Conservation (phyloP, 1,140 invertebrate genomes). For the Diabrotica virgifera region DNA sequence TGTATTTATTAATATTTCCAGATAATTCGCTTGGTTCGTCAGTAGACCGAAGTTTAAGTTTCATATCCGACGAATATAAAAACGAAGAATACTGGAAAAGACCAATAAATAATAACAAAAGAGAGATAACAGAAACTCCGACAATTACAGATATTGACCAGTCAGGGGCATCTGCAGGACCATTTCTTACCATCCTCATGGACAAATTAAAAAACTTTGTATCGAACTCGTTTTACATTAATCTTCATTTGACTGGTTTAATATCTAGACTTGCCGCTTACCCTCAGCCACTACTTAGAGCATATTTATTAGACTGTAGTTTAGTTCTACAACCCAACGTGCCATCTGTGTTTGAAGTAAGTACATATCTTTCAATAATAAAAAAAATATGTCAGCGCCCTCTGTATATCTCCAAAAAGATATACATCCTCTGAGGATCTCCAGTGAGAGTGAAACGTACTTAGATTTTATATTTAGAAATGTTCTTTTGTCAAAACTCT, state of each 20-base stretch:
- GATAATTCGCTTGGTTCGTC: slow-evolving; percentile 60
- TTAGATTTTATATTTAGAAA: too few species aligned
- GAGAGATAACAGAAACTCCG: slow-evolving; percentile 20
- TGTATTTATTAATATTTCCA: slow-evolving; percentile 2
- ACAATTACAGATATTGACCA: slow-evolving; percentile 29
- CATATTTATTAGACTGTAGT: slow-evolving; percentile 82
- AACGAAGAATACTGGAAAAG: slow-evolving; percentile 47
- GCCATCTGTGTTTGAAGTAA: slow-evolving; percentile 85
- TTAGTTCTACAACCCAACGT: slow-evolving; percentile 86
- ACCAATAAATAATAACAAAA: slow-evolving; percentile 39
- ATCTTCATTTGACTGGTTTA: slow-evolving; percentile 85
- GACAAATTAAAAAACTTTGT: slow-evolving; percentile 81
- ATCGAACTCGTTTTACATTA: slow-evolving; percentile 80
- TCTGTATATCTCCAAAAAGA: too few species aligned
- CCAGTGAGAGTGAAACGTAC: too few species aligned
- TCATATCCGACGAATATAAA: slow-evolving; percentile 52
- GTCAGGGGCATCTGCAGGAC: slow-evolving; percentile 56
- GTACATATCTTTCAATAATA: not conserved
- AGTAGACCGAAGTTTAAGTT: slow-evolving; percentile 73
- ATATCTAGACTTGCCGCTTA: slow-evolving; percentile 83
- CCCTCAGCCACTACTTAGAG: slow-evolving; percentile 82
- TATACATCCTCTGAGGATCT: too few species aligned
- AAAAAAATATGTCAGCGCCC: too few species aligned
- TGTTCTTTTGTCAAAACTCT: too few species aligned
- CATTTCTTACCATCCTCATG: slow-evolving; percentile 80